Percentiles rank a stretch among this genome's conserved stretches.
Evolutionary conservation across 1,140 invertebrate genomes (phyloP).

Genomic region (Mesaphorura yosii): DNA sequence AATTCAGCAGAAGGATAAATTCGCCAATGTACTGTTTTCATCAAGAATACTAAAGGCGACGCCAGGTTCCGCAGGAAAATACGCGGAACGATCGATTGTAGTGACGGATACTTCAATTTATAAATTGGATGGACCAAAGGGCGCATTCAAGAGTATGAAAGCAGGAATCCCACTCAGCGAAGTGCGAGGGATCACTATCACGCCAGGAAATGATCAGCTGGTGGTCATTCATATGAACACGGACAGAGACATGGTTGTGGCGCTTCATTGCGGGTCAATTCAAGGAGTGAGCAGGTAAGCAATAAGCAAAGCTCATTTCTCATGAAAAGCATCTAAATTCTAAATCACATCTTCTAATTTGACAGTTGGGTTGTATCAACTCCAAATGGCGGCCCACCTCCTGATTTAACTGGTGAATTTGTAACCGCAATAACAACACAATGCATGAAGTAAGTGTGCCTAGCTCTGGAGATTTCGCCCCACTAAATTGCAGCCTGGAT

Average conservation of each 20-base stretch:
- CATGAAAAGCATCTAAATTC: no score
- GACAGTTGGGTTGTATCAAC: slow-evolving; percentile 24
- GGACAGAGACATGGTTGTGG: slow-evolving; percentile 82
- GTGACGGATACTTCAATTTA: slow-evolving; percentile 78
- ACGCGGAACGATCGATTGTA: slow-evolving; percentile 72
- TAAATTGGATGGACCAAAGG: slow-evolving; percentile 70
- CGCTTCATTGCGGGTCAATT: slow-evolving; percentile 46
- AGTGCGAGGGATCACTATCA: slow-evolving; percentile 40
- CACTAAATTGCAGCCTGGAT: no score
- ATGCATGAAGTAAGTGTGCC: slow-evolving; percentile 56
- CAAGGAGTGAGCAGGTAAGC: slow-evolving; percentile 48
- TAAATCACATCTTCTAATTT: no score
- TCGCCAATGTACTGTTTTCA: slow-evolving; percentile 36
- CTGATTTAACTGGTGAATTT: slow-evolving; percentile 58
- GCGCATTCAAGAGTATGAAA: slow-evolving; percentile 71
- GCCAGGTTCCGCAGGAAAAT: slow-evolving; percentile 46
- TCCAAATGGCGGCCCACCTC: slow-evolving; percentile 38
- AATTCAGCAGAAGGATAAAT: slow-evolving; percentile 57
- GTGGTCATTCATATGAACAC: slow-evolving; percentile 75
- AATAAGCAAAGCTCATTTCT: no score
- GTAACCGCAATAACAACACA: slow-evolving; percentile 66
- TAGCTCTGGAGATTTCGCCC: slow-evolving; percentile 8
- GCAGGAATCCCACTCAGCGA: slow-evolving; percentile 66
- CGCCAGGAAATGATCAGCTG: slow-evolving; percentile 71
- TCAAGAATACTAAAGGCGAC: slow-evolving; percentile 30